Base-by-base conservation (phyloP, 92 coral and sea anemone species). In the Porites lobata region DNA sequence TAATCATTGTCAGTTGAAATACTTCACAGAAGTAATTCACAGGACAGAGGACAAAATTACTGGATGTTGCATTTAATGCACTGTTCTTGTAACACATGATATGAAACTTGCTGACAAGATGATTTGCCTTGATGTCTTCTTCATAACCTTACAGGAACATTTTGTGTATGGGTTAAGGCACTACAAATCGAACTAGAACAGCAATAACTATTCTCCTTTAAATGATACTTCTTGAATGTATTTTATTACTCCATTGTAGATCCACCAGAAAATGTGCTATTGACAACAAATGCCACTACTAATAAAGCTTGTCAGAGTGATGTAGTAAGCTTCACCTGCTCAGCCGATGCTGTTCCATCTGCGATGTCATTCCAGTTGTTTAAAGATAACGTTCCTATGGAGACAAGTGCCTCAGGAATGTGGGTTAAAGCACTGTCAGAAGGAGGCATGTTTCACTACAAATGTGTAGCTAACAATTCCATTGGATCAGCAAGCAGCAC, bases 401-500 rank as follows among this genome's bases (percentile, higher is more conserved):
- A 56, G 61, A 26, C 0, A 14, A 20, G 69, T 61, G n/a, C 38
- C 17, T 68, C 91, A 57, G 84, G 84, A 19, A 74, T 24, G 18
- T 56, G 74, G 72, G 26, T 20, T 20, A 21, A 56, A 51, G 74
- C 6, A 4, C 58, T 52, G 5, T 54, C 29, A 32, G 56, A 38
- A 9, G 76, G 65, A 20, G 93, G 93, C 12, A 47, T 47, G 69
- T 69, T 29, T 58, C 17, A 52, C 22, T 90, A 86, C 75, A 90
- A 53, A 43, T 90, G 93, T 79, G 85, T 38, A 67, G 86, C 90
- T 50, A 79, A 72, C 20, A 90, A 85, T 76, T 8, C 58, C 10
- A 17, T 66, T 11, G 93, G 91, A 71, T n/a, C 66, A 58, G 88
- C 69, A 53, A 64, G 4, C 15, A 90, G 88, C 58, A 58, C 80